A percentile compares a stretch with the other conserved stretches of the same genome.
Evolutionary conservation across 2,113 vertebrate species (phyloP).

Genomic region (Odocoileus hemionus): DNA sequence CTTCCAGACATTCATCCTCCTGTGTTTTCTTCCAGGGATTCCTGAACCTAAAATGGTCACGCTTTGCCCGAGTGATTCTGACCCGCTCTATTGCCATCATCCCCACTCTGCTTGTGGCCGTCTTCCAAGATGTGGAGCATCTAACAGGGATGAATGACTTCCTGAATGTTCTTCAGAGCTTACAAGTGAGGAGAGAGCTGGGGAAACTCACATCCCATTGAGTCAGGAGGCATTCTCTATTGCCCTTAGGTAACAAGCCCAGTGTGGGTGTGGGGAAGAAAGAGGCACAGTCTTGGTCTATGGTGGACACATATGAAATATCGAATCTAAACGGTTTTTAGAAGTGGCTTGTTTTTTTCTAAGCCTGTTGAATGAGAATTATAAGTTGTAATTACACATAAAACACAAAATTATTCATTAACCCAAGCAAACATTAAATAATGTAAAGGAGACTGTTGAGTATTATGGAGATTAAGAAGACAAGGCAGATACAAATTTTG

Average conservation of each 20-base stretch:
- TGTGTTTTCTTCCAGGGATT: constrained; percentile 84
- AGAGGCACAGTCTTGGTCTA: background rate
- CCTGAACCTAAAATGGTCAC: constrained; percentile 94
- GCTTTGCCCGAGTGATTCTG: constrained; percentile 91
- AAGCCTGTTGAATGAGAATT: background rate
- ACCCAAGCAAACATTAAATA: background rate
- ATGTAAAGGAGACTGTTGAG: background rate
- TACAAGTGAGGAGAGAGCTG: constrained; percentile 84
- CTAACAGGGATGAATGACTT: constrained; percentile 97
- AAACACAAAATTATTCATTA: constrained; percentile 22
- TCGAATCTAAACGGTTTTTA: background rate
- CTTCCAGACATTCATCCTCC: background rate
- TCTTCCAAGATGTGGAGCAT: constrained; percentile 90
- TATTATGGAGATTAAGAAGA: background rate
- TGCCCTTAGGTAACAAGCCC: background rate
- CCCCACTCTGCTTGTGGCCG: constrained; percentile 90
- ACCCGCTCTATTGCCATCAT: constrained; percentile 92
- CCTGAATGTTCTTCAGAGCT: constrained; percentile 94
- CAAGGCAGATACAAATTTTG: background rate
- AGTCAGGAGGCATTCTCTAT: background rate
- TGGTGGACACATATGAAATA: background rate
- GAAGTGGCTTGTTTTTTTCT: background rate
- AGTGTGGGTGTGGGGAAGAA: background rate
- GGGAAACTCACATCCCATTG: background rate
- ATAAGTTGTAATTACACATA: background rate